Evolutionary conservation across 2,797 vertebrate genomes (phyloP), one percentile per base, ranked within the genome.

Genomic region (Chanos chanos): DNA sequence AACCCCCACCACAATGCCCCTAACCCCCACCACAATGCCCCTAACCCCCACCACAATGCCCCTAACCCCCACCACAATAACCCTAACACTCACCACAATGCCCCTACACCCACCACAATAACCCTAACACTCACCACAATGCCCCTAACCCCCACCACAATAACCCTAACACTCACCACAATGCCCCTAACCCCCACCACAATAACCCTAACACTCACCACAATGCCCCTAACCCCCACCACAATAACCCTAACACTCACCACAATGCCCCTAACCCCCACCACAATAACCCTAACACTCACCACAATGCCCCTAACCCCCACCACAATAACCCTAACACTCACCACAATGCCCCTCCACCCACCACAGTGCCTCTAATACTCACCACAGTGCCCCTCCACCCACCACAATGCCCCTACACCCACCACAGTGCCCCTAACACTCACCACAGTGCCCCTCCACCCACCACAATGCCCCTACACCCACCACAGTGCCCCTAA

Each of bases 301-400:
- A 92, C 90, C 85, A 92, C 85, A 1, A 89, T 34, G 0, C n/a
- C n/a, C n/a, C n/a, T n/a, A n/a, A n/a, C 4, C 34, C 18, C 9
- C 6, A 41, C 16, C 19, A 7, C 45, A 3, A 3, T 28, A 2
- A 55, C 37, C 27, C 24, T 4, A 24, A 7, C 12, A 59, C 48
- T 85, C 60, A 92, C 90, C 85, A 92, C 85, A 1, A 89, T 34
- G 0, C n/a, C n/a, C n/a, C n/a, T n/a, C n/a, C 4, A 34, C 18
- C 9, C 6, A 41, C 16, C 19, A 7, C 45, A 3, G 3, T 28
- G 2, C 55, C 37, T 27, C 24, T 4, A 24, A 7, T 12, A 59
- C 48, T 85, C 60, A 92, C 90, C 85, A 92, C 85, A 1, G 89
- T 34, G 0, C n/a, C n/a, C n/a, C n/a, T n/a, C n/a, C n/a, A n/a